Evolutionary conservation across 2,888 invertebrate species (phyloP), one percentile per base, ranked within the genome.

Genomic region (Lymantria monacha): DNA sequence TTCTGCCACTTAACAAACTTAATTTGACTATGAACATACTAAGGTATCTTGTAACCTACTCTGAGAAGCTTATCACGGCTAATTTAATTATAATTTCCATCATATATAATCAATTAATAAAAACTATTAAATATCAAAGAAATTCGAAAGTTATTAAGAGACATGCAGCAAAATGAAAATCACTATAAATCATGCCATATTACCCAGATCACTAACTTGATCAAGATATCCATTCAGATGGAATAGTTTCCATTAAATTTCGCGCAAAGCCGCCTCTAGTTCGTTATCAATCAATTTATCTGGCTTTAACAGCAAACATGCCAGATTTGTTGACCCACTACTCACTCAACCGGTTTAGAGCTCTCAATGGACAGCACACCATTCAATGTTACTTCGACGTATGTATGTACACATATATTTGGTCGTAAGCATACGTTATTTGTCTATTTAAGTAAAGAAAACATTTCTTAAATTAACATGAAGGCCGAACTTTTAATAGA

Each of bases 211-310:
- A 65, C 70, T 73, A 72, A 77, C 69, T 73, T 69, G 74, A 76
- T 79, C 75, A 71, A 79, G 79, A 79, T 81, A 81, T 74, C 74
- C 59, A 64, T 71, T 72, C 70, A 73, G 74, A 78, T 79, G 72
- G 69, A 83, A 79, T 76, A 72, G 81, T 81, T 83, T 80, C 81
- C 76, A 85, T 84, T 85, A 81, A 76, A 82, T 81, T 85, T 84
- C 75, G 76, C 80, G 76, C 83, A 78, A 79, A 79, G 79, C 77
- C 72, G 72, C 79, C 77, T 78, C 74, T 73, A 70, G 74, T 76
- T 77, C 74, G 72, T 85, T 87, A 87, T 88, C 88, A 83, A 84
- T 87, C 87, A 87, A 87, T 87, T 87, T 83, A 88, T 87, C 87
- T 85, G 77, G 72, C 73, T 74, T 80, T 77, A 74, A 74, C 66